Conservation (phyloP, 2,113 vertebrate species). For the Platichthys stellatus region DNA sequence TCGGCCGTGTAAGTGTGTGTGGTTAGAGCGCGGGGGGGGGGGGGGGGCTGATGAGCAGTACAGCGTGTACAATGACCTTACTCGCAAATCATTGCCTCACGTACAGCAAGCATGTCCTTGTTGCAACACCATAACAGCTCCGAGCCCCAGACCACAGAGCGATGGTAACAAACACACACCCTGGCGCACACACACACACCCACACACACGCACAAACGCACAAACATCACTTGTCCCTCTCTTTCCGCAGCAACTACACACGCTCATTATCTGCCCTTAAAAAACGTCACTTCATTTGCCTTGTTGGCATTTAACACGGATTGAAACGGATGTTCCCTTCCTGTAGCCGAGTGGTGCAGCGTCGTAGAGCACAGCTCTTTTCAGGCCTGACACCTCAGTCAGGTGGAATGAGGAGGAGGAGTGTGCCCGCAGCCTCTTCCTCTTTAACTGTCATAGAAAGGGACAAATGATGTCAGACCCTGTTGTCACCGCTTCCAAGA, state of each 20-base stretch:
- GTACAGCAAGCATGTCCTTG: constrained; percentile 70
- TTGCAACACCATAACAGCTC: constrained; percentile 60
- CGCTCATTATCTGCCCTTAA: constrained; percentile 40
- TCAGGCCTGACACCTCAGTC: constrained; percentile 57
- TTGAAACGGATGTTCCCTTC: constrained; percentile 10
- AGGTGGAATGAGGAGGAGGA: constrained; percentile 57
- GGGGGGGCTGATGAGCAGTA: constrained; percentile 41
- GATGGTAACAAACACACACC: constrained; percentile 44
- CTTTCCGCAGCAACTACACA: neutral
- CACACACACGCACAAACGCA: too few species aligned
- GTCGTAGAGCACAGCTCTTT: constrained; percentile 34
- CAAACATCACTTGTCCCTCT: constrained; percentile 1
- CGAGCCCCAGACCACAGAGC: constrained; percentile 47
- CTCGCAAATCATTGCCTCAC: constrained; percentile 57
- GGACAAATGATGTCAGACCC: constrained; percentile 70
- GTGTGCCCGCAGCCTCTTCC: constrained; percentile 51
- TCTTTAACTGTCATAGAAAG: constrained; percentile 67
- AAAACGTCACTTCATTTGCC: constrained; percentile 27
- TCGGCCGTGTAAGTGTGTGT: constrained; percentile 9
- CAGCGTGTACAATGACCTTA: constrained; percentile 67
- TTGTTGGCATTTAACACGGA: constrained; percentile 32
- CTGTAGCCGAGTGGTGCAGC: constrained; percentile 16
- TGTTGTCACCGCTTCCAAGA: constrained; percentile 63
- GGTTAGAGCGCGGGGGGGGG: neutral
- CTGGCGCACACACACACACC: neutral